Base-by-base conservation (phyloP, 2,888 invertebrate species). In the Dastarcus helophoroides region DNA sequence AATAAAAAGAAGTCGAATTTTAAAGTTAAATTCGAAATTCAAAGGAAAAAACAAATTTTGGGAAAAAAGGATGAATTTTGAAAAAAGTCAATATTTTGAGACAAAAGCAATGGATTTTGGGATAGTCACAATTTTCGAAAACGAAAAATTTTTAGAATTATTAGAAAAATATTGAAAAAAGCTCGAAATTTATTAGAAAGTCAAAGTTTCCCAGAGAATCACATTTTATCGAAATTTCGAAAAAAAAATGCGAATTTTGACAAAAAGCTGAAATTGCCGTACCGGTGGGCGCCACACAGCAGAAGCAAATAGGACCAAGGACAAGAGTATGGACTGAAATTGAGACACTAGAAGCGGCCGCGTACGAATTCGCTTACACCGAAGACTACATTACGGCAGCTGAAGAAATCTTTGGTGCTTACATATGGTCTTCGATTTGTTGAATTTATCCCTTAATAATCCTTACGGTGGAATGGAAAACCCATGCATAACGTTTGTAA, bases 391-490 rank as follows among this genome's bases (percentile, higher is more conserved):
- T 94, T 12, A 65, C 74, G 43, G 76, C 76, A 0, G 94, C 91
- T 0, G 88, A 91, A 55, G 69, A 71, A 2, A 64, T 93, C 38
- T 80, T 88, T 53, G 93, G 93, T 0, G 79, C 80, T 0, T 93
- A 94, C 58, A 80, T 84, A 30, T 93, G 93, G 73, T 77, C 43
- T 95, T 94, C 58, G 93, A 94, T 61, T 53, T 85, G 34, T 63
- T 95, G 19, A 84, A 94, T 21, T 68, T 95, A 51, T 94, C 94
- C 0, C 89, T 93, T 1, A 82, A 83, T 40, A 95, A 94, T 66
- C 90, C 94, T 0, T 93, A 78, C 55, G 94, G 94, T 1, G 94
- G 94, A 11, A 95, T 95, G 94, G 94, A 95, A 62, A 94, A 95
- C 66, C 94, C 94, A 0, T 93, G 93, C 55, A 63, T 95, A 27